These are phyloP conservation scores for Oreochromis aureus DNA, from an alignment of 2,113 vertebrate genomes.

Conservation along the genomic window DNA sequence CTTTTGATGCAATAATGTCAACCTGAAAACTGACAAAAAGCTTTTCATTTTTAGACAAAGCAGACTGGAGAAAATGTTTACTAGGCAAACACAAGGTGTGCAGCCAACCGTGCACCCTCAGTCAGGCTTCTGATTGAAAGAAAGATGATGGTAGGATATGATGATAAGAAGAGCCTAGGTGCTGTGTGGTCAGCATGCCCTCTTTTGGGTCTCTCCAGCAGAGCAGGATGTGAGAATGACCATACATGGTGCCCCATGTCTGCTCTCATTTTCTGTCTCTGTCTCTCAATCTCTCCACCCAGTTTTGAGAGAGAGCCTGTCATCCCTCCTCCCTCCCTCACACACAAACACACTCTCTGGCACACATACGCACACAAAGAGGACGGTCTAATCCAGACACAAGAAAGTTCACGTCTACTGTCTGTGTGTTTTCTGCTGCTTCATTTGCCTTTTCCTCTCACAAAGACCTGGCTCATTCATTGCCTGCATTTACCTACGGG, in stretches of 20 bases:
- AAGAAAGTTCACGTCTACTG: slow-evolving; percentile 22
- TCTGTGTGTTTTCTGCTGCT: neutral
- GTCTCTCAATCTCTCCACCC: slow-evolving; percentile 9
- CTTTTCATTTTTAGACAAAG: neutral
- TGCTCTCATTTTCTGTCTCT: slow-evolving; percentile 5
- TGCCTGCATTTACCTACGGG: slow-evolving; percentile 12
- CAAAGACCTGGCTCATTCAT: slow-evolving; percentile 9
- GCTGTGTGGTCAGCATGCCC: slow-evolving; percentile 21
- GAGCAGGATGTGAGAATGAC: slow-evolving; percentile 42
- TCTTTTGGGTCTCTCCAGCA: slow-evolving; percentile 40
- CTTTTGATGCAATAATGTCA: neutral
- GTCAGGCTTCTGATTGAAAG: neutral
- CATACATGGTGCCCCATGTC: slow-evolving; percentile 52
- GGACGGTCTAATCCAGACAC: slow-evolving; percentile 25
- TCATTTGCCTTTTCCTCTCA: neutral
- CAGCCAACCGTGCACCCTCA: neutral
- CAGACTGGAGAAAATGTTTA: slow-evolving; percentile 4
- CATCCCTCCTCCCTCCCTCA: neutral
- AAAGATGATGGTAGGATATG: neutral
- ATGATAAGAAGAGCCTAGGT: neutral
- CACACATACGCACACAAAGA: slow-evolving; percentile 27
- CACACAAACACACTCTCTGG: neutral
- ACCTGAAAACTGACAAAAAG: neutral
- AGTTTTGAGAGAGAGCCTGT: neutral
- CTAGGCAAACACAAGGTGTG: slow-evolving; percentile 23